Evolutionary conservation across 2,888 invertebrate species (phyloP), one percentile per base, ranked within the genome.

Genomic region (Sphecodes monilicornis): DNA sequence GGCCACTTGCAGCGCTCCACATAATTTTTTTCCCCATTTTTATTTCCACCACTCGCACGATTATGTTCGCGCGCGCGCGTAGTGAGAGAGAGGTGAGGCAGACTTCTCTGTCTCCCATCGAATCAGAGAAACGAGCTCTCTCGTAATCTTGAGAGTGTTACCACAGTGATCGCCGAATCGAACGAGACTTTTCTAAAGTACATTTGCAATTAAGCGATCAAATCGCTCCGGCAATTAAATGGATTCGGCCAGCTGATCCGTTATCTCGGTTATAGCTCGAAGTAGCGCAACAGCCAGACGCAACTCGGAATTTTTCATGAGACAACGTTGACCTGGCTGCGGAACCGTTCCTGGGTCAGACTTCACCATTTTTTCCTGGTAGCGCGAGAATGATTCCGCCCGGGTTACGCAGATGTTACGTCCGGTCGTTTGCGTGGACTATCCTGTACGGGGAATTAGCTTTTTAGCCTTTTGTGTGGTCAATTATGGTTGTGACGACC

Each of bases 1-100:
- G 89, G 64, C 90, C 90, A 86, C 89, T 90, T 89, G 82, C 88
- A 87, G 83, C 89, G 91, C 90, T 91, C 92, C 88, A 92, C 84
- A 92, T 90, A 89, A 79, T 90, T 85, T 88, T 41, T 64, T 54
- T 80, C 39, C 60, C 66, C 46, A 84, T 72, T 68, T 68, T 84
- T 43, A 60, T 82, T 66, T 81, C 66, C 32, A 16, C 16, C 26
- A 26, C 13, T 16, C 26, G 50, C 57, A 26, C 22, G 36, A 66
- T 32, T 22, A 50, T 81, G 72, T 79, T 79, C 69, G 26, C 82
- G 41, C 22, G 43, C 80, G 5, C 81, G 85, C 81, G 36, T 43
- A 10, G 11, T 1, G 22, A 0, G 18, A 13, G 3, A 26, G 60
- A 32, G 16, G 32, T 18, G 64, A 64, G 3, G 18, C 32, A 16